Conservation (phyloP, 2,797 vertebrate genomes). For the Yasuhikotakia modesta region DNA sequence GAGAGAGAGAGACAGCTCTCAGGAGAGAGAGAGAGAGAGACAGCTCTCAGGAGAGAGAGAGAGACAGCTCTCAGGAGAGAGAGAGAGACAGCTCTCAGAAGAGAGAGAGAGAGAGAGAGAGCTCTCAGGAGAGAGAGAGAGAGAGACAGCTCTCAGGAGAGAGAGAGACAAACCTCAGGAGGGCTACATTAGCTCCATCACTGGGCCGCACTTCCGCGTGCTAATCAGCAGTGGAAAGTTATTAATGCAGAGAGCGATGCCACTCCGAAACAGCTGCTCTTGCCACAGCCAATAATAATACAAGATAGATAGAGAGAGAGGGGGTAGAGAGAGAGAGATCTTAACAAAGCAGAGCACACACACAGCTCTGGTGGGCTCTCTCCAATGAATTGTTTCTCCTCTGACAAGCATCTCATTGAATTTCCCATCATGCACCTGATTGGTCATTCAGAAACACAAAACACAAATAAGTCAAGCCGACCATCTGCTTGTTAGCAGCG, state of each 20-base stretch:
- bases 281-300: slow-evolving; percentile 81
- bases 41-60: slow-evolving; percentile 49
- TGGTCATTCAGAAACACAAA: slow-evolving; percentile 99
- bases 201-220: slow-evolving; percentile 75
- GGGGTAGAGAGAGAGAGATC: slow-evolving; percentile 52
- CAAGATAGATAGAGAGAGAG: slow-evolving; percentile 56
- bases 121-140: slow-evolving; percentile 49
- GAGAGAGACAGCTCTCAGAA: slow-evolving; percentile 43
- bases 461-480: slow-evolving; percentile 99
- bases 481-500: slow-evolving; percentile 99
- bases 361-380: slow-evolving; percentile 77
- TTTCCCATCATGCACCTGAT: slow-evolving; percentile 99
- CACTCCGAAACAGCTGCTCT: slow-evolving; percentile 82
- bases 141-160: slow-evolving; percentile 44
- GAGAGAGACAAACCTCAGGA: slow-evolving; percentile 59
- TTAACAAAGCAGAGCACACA: slow-evolving; percentile 65
- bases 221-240: slow-evolving; percentile 77
- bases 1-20: no score
- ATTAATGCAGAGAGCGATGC: slow-evolving; percentile 76
- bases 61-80: slow-evolving; percentile 49
- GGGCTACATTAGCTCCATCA: slow-evolving; percentile 74
- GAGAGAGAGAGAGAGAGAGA: slow-evolving; percentile 44
- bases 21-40: not conserved
- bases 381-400: slow-evolving; percentile 90
- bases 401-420: slow-evolving; percentile 99